Evolutionary conservation across 1,140 invertebrate genomes (phyloP), one percentile per base, ranked within the genome.

Genomic region (Heliothis subflexa): DNA sequence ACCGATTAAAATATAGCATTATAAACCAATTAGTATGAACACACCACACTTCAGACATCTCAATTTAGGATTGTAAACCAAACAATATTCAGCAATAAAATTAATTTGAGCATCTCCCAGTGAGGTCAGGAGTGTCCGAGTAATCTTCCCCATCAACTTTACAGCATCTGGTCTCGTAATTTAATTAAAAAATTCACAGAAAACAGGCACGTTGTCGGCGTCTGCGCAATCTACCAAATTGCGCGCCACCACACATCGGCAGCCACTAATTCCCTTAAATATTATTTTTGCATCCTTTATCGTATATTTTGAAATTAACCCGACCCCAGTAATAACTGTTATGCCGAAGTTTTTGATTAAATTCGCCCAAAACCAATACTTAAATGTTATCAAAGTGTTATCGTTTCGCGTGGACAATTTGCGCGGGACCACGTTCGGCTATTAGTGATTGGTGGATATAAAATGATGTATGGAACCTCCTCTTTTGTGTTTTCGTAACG

Each of bases 131-230:
- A 79, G 78, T 78, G 59, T 61, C 57, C 70, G 50, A 45, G 76
- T 79, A 79, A 84, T 73, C 83, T 80, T 73, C 49, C 81, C 75
- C 83, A 87, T 88, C 85, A 86, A 82, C 81, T 86, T 82, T 85
- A 85, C 87, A 85, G 89, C 90, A 92, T 89, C 91, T 91, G 89
- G 85, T 50, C 84, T 89, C 91, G 87, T 94, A 94, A 94, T 94
- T 94, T 92, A 93, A 94, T 94, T 94, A 93, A 94, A 94, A 94
- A 93, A 93, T 93, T 93, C 91, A 93, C 88, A 92, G 91, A 93
- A 94, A 92, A 88, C 89, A 85, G 88, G 79, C 89, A 21, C 13
- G 83, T 83, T 86, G 81, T 85, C 84, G 75, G 82, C 88, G 79
- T 13, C 73, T 16, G 76, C 78, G 88, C 90, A 93, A 93, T 93